Evolutionary conservation across 2,888 invertebrate species (phyloP), one percentile per base, ranked within the genome.

Genomic region (Argyra leucocephala): DNA sequence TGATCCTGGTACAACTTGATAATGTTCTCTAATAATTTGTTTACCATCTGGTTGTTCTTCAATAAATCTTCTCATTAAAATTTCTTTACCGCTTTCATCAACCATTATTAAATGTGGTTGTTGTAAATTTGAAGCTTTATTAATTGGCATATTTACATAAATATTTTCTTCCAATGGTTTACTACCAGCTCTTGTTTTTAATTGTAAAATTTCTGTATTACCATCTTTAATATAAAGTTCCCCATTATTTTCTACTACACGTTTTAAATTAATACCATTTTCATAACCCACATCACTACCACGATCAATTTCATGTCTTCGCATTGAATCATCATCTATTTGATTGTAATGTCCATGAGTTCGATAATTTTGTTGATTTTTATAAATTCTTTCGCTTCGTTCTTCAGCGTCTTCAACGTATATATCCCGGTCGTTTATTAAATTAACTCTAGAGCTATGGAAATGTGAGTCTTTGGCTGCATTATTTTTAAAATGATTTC

Each of bases 151-250:
- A 73, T 86, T 84, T 7, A 84, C 82, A 72, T 86, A 83, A 36
- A 79, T 76, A 62, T 83, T 82, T 70, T 87, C 85, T 69, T 88
- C 87, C 69, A 86, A 86, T 64, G 83, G 82, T 68, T 86, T 85
- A n/a, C 62, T 63, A 5, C 63, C 58, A 18, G 88, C 89, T 73
- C 91, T 83, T 0, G 91, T 91, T 63, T 91, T 87, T 63, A 93
- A 79, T 68, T 91, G 83, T 63, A 93, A 78, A 67, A 93, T 90
- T 81, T 93, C 93, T 1, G 91, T 88, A 73, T 91, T 90, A 0
- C 92, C 93, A 73, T 92, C 91, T 73, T 90, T 86, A 59, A 90
- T 90, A 73, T 89, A 93, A 72, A 88, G 85, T 72, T 89, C 88
- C 67, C 89, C 81, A 63, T 84, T 82, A 15, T 31, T 22, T 7